Conservation (phyloP, 2,113 vertebrate species). For the Stigmatopora argus region DNA sequence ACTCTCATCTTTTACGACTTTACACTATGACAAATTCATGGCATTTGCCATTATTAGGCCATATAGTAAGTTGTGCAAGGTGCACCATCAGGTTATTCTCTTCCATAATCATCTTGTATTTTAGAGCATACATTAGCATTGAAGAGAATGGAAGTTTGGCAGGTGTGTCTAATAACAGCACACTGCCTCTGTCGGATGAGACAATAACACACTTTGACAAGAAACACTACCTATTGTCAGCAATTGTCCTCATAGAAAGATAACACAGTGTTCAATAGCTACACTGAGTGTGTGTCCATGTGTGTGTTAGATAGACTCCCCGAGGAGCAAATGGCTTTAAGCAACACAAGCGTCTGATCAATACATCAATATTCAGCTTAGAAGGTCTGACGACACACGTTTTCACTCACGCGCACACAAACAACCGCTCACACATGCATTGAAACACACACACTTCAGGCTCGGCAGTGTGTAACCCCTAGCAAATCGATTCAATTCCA, state of each 20-base stretch:
- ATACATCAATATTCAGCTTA: slow-evolving; percentile 78
- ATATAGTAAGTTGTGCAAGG: slow-evolving; percentile 43
- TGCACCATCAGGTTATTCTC: slow-evolving; percentile 51
- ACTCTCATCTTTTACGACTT: not conserved
- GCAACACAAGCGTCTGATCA: slow-evolving; percentile 71
- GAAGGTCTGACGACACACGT: slow-evolving; percentile 65
- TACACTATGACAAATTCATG: slow-evolving; percentile 28
- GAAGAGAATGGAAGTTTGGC: slow-evolving; percentile 59
- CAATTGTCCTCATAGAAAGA: slow-evolving; percentile 61
- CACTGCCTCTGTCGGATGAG: slow-evolving; percentile 57
- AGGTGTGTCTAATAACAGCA: slow-evolving; percentile 62
- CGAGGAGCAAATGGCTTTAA: slow-evolving; percentile 67
- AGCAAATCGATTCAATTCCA: slow-evolving; percentile 66
- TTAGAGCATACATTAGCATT: slow-evolving; percentile 59
- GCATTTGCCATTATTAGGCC: slow-evolving; percentile 27
- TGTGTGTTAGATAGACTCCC: slow-evolving; percentile 57
- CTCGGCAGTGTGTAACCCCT: slow-evolving; percentile 60
- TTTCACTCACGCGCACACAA: slow-evolving; percentile 36
- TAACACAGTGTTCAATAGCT: slow-evolving; percentile 65
- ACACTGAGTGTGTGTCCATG: slow-evolving; percentile 18
- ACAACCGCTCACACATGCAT: slow-evolving; percentile 4
- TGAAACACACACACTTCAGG: slow-evolving; percentile 37
- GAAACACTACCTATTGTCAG: slow-evolving; percentile 56
- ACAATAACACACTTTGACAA: slow-evolving; percentile 68
- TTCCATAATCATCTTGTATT: slow-evolving; percentile 56